These are phyloP conservation scores for Drosophila prolongata DNA, from an alignment of 2,888 invertebrate species.

Conservation along the genomic window DNA sequence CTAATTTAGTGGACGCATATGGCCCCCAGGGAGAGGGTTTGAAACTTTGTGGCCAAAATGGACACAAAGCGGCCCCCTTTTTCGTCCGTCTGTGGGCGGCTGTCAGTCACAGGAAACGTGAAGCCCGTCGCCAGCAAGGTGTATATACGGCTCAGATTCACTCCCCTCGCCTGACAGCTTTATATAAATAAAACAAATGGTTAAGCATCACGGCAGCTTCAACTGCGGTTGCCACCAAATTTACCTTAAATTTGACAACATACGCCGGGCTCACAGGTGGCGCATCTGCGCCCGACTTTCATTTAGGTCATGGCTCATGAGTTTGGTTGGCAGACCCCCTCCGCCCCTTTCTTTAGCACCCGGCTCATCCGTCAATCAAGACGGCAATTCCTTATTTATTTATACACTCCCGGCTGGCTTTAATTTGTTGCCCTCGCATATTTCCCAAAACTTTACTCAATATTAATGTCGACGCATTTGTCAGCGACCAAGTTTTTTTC, in stretches of 20 bases:
- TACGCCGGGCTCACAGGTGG: slow-evolving; percentile 60
- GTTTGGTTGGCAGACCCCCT: neutral
- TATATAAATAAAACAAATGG: slow-evolving; percentile 69
- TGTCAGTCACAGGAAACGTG: slow-evolving; percentile 63
- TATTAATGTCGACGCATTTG: slow-evolving; percentile 69
- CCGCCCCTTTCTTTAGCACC: neutral
- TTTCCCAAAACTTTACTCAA: slow-evolving; percentile 46
- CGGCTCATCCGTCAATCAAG: slow-evolving; percentile 62
- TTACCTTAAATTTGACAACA: slow-evolving; percentile 76
- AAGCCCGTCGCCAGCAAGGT: slow-evolving; percentile 10
- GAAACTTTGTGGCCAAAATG: slow-evolving; percentile 15
- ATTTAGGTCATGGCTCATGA: slow-evolving; percentile 27
- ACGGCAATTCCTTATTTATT: slow-evolving; percentile 55
- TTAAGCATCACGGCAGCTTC: slow-evolving; percentile 39
- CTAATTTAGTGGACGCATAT: slow-evolving; percentile 42
- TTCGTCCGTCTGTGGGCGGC: slow-evolving; percentile 14
- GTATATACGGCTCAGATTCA: slow-evolving; percentile 2
- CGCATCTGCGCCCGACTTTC: slow-evolving; percentile 58
- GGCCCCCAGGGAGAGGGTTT: slow-evolving; percentile 15
- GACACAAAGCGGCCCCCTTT: neutral
- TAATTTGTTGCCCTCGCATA: slow-evolving; percentile 40
- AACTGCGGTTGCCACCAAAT: slow-evolving; percentile 68
- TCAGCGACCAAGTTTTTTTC: slow-evolving; percentile 56
- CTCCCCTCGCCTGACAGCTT: slow-evolving; percentile 59
- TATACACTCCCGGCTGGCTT: slow-evolving; percentile 45